Evolutionary conservation across 1,140 invertebrate genomes (phyloP), one percentile per base, ranked within the genome.

Genomic region (Schmidtea mediterranea): DNA sequence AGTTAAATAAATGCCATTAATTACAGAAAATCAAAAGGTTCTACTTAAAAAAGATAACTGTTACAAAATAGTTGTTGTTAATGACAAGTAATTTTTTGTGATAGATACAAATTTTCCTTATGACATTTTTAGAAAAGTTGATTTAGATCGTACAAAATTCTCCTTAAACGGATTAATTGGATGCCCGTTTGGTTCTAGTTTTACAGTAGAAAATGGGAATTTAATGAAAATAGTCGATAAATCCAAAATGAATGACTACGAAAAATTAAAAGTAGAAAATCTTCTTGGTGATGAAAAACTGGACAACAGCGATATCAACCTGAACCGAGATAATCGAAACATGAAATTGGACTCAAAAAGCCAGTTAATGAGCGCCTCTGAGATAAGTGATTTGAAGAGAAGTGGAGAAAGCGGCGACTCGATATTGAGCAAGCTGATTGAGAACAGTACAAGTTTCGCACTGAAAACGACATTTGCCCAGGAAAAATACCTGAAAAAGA

Each of bases 401-500:
- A 72, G 75, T 50, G 77, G 79, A 18, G 67, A 74, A 16, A 76
- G 74, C 49, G 78, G 80, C 1, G 75, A 60, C 51, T 76, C 80
- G 59, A 83, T 92, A 50, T 75, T 92, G 26, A 77, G 74, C 49
- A 76, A 76, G 40, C 67, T 94, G 2, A 77, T 90, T 37, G 77
- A 77, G 52, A 87, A 87, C 60, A 90, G 82, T 38, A 76, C 74
- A 51, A 82, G 81, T 9, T 71, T 72, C 63, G 70, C 72, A 22
- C 69, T 72, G 24, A 89, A 87, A 70, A 90, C 83, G 1, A 79
- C 79, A 57, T 90, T 77, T 62, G 80, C 82, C 0, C 82, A 90
- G 63, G 78, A 82, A 55, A 92, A 92, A 61, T 92, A 90, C 62
- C 71, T 92, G 6, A 78, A 76, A 43, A 90, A 90, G 60, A 92